Evolutionary conservation across 23 tunicate species (phyloP).

Genomic region (Styela clava): DNA sequence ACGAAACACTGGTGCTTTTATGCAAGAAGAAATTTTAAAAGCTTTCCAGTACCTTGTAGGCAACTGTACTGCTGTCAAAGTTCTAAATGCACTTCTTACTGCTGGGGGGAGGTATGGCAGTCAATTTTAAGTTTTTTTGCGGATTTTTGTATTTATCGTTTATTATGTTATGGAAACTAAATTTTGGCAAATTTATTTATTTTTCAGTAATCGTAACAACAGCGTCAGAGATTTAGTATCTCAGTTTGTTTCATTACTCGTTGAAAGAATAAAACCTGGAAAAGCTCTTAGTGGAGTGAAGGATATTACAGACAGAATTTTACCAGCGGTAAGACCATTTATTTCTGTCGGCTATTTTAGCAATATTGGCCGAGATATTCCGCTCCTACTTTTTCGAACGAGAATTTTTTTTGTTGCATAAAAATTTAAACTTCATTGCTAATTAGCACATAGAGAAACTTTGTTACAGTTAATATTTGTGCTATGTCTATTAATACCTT

Average conservation of each 20-base stretch:
- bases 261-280: conserved; percentile 76
- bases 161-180: neutral
- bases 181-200: neutral
- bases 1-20: conserved; percentile 54
- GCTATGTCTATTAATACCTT: too few relatives aligned
- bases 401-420: too few relatives aligned
- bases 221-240: conserved; percentile 50
- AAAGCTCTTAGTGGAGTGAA: conserved; percentile 65
- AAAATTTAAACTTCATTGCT: too few relatives aligned
- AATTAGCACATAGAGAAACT: too few relatives aligned
- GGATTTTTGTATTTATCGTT: neutral
- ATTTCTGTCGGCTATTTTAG: too few relatives aligned
- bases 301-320: conserved; percentile 60
- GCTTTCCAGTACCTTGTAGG: conserved; percentile 53
- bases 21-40: conserved; percentile 67
- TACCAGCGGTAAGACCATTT: conserved; percentile 60
- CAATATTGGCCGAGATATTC: too few relatives aligned
- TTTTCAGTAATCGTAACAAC: conserved; percentile 66
- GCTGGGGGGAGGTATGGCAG: conserved; percentile 53
- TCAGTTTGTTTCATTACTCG: conserved; percentile 49
- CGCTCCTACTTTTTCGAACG: too few relatives aligned
- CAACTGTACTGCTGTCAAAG: conserved; percentile 34
- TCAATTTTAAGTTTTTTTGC: neutral
- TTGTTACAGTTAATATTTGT: too few relatives aligned
- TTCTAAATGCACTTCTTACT: conserved; percentile 57